Evolutionary conservation across 2,888 invertebrate species (phyloP).

Genomic region (Sthenelais limicola): DNA sequence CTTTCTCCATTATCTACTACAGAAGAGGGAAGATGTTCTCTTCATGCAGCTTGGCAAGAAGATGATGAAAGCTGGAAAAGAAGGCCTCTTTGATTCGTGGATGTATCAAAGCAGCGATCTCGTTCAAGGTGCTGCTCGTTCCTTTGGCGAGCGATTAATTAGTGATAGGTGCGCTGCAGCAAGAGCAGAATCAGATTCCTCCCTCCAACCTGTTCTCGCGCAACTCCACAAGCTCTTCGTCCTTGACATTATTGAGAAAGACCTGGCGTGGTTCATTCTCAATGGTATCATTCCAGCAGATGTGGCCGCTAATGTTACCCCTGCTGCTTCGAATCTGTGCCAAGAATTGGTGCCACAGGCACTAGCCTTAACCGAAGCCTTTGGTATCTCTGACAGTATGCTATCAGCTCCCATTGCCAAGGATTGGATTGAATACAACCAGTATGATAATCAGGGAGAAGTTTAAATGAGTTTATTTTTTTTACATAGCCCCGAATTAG

Average conservation of each 20-base stretch:
- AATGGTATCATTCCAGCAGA: conserved; percentile 46
- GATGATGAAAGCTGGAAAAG: conserved; percentile 52
- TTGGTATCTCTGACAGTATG: conserved; percentile 52
- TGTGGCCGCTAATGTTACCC: conserved; percentile 38
- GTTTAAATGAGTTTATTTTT: conserved; percentile 25
- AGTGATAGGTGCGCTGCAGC: conserved; percentile 51
- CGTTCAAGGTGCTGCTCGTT: conserved; percentile 52
- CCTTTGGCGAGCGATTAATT: conserved; percentile 53
- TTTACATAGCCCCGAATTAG: not conserved
- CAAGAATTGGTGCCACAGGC: conserved; percentile 49
- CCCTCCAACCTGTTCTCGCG: conserved; percentile 47
- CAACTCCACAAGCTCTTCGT: conserved; percentile 53
- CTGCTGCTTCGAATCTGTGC: conserved; percentile 46
- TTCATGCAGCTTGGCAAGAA: conserved; percentile 49
- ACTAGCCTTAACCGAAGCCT: conserved; percentile 52
- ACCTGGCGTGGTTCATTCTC: conserved; percentile 51
- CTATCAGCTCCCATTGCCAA: conserved; percentile 56
- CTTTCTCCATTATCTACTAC: conserved; percentile 50
- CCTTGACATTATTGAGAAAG: conserved; percentile 50
- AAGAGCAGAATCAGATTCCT: conserved; percentile 46
- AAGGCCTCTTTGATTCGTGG: conserved; percentile 55
- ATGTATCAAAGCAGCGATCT: conserved; percentile 57
- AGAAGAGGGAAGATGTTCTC: conserved; percentile 48
- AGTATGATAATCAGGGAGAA: conserved; percentile 52
- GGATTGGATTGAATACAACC: conserved; percentile 56